Conservation (phyloP, 2,797 vertebrate species). For the Liasis olivaceus region DNA sequence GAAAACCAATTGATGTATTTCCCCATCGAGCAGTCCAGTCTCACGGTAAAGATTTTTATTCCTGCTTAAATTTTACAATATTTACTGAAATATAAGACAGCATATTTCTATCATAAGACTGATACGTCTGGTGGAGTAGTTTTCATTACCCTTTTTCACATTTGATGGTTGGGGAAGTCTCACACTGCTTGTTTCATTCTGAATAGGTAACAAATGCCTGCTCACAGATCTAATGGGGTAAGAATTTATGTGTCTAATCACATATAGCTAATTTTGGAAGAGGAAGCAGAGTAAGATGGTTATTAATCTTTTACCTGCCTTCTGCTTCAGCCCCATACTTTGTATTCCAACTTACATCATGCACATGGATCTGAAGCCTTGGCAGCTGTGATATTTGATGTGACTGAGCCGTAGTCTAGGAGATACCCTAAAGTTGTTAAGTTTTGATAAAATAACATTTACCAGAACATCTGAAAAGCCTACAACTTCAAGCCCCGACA, state of each 20-base stretch:
- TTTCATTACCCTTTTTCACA: neutral
- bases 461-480: neutral
- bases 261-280: neutral
- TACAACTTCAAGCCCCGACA: neutral
- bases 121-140: neutral
- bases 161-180: neutral
- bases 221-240: neutral
- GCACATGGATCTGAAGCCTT: neutral
- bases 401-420: neutral
- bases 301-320: neutral
- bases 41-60: slow-evolving; percentile 77
- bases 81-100: neutral
- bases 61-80: neutral
- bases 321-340: neutral
- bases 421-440: neutral
- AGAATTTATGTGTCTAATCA: neutral
- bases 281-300: neutral
- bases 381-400: neutral
- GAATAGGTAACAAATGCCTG: neutral
- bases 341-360: neutral
- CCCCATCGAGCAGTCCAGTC: slow-evolving; percentile 85
- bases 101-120: neutral
- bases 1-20: slow-evolving; percentile 85
- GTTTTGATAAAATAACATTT: neutral
- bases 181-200: too few relatives aligned